A percentile compares a stretch with the other conserved stretches of the same genome.
phyloP scores from a whole-genome alignment of 2,888 invertebrate genomes.

The Conchocele bisecta region DNA sequence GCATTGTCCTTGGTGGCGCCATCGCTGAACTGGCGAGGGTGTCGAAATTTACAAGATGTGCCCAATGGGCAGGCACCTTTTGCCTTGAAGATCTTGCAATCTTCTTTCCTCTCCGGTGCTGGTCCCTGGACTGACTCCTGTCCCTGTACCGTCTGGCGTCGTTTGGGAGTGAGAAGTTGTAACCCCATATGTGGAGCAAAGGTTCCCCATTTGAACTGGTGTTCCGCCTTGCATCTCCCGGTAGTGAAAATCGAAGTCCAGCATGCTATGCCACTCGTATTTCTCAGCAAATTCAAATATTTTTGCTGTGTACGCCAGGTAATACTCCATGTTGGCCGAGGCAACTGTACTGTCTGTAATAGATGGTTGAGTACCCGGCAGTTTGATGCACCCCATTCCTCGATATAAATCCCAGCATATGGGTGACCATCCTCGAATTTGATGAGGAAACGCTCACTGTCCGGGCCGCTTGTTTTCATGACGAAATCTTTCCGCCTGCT shows the following conservation, averaged over 20 bases:
- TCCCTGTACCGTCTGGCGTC: constrained; percentile 15
- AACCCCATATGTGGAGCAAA: constrained; percentile 39
- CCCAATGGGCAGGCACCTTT: no score
- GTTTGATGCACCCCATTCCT: constrained; percentile 31
- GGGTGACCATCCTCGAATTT: constrained; percentile 23
- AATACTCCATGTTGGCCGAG: constrained; percentile 26
- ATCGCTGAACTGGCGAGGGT: no score
- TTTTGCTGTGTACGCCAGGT: constrained; percentile 33
- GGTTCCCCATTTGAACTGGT: constrained; percentile 29
- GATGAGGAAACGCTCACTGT: constrained; percentile 14
- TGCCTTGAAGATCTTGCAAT: constrained; percentile 32
- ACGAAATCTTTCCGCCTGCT: constrained; percentile 21
- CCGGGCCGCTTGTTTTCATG: not conserved
- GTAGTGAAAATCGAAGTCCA: constrained; percentile 20
- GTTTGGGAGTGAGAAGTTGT: constrained; percentile 15
- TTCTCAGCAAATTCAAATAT: constrained; percentile 38
- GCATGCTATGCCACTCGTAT: constrained; percentile 35
- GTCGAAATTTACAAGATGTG: constrained; percentile 2
- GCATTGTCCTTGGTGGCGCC: not conserved
- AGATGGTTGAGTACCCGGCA: constrained; percentile 25
- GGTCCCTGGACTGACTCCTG: not conserved
- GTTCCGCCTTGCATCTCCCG: constrained; percentile 30
- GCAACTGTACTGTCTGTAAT: not conserved
- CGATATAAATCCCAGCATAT: constrained; percentile 19
- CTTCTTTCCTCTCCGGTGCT: not conserved